Conservation (phyloP, 2,888 invertebrate genomes). For the Prosopocoilus inquinatus region DNA sequence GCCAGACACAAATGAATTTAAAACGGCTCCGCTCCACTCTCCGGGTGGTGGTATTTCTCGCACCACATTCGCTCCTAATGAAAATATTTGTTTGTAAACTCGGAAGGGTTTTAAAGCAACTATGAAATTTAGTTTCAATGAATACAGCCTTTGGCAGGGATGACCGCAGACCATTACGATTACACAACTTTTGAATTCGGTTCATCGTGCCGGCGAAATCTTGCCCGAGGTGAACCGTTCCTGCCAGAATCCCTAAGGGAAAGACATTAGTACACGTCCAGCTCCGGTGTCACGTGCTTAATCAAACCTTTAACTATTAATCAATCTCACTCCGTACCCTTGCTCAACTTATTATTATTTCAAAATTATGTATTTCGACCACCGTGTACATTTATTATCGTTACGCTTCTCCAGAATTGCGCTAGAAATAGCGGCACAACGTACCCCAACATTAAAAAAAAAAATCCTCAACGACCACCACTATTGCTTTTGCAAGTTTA, state of each 20-base stretch:
- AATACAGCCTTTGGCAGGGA: conserved; percentile 12
- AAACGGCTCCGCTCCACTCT: no score
- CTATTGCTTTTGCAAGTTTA: no score
- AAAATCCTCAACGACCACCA: no score
- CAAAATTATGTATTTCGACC: no score
- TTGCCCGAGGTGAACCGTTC: conserved; percentile 13
- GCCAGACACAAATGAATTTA: no score
- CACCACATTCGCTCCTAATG: background rate
- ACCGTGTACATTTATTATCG: no score
- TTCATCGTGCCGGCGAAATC: conserved; percentile 9
- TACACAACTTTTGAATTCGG: conserved; percentile 24
- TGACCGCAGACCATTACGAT: conserved; percentile 22
- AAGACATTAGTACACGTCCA: conserved; percentile 44
- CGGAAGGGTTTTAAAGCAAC: background rate
- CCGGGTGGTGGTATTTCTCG: no score
- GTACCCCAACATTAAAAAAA: no score
- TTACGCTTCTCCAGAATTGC: no score
- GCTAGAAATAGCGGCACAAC: no score
- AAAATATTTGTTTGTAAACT: conserved; percentile 4
- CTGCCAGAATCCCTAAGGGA: conserved; percentile 25
- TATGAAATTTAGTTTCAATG: background rate
- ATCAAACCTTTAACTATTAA: conserved; percentile 44
- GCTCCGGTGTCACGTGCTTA: conserved; percentile 43
- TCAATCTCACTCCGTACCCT: conserved; percentile 23
- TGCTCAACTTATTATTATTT: no score